phyloP scores from a whole-genome alignment of 2,797 vertebrate species.

The Artibeus lituratus region DNA sequence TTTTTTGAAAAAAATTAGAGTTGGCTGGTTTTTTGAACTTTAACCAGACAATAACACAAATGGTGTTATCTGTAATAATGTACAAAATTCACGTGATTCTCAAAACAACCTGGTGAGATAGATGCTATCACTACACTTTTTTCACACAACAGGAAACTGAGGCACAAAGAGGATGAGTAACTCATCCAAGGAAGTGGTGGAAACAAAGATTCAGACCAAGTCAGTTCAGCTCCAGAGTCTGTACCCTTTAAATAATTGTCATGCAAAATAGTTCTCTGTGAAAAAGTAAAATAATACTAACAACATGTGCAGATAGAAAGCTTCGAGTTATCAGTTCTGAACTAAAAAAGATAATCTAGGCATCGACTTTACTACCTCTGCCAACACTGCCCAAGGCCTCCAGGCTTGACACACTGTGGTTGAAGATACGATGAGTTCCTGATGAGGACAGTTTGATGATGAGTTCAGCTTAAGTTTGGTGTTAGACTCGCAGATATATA shows the following conservation, averaged over 20 bases:
- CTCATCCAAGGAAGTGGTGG: background rate
- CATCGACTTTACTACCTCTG: background rate
- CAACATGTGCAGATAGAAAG: background rate
- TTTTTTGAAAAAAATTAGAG: conserved; percentile 27
- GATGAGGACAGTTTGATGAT: background rate
- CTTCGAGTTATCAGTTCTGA: background rate
- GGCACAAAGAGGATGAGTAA: background rate
- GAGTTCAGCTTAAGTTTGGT: background rate
- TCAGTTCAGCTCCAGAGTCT: background rate
- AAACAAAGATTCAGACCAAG: background rate
- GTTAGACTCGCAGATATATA: background rate
- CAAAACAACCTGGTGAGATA: background rate
- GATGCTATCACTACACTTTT: background rate
- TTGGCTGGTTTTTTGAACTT: conserved; percentile 49
- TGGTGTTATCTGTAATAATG: conserved; percentile 31
- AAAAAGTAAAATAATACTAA: background rate
- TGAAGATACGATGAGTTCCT: background rate
- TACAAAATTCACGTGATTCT: background rate
- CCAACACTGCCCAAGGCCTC: background rate
- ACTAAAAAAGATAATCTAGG: background rate
- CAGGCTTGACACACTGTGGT: background rate
- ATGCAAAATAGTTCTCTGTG: background rate
- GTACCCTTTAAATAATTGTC: background rate
- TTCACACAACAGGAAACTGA: background rate
- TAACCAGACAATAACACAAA: conserved; percentile 58